Evolutionary conservation across 2,888 invertebrate genomes (phyloP), one percentile per base, ranked within the genome.

Genomic region (Nineta flava): DNA sequence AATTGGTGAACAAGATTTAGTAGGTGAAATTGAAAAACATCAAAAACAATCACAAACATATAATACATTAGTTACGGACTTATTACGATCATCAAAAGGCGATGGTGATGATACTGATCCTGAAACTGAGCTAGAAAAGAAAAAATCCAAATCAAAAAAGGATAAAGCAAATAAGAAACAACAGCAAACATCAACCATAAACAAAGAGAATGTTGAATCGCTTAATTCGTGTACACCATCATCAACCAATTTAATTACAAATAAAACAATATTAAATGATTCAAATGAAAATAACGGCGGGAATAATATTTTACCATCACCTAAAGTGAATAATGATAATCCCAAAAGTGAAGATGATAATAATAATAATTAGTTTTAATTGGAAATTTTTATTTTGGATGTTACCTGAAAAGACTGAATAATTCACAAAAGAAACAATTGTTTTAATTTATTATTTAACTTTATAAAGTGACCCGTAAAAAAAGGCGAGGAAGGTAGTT

Each of bases 1-100:
- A 19, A 44, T 49, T 17, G 49, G 45, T n/a, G 44, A 49, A 45
- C 49, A 49, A 45, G 45, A 49, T 38, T 31, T 49, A 35, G n/a
- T 41, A 13, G 44, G 45, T 26, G 40, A 49, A 45, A 21, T 49
- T 17, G 49, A 40, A 15, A 40, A 49, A n/a, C 40, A 38, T 44
- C 44, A 43, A 19, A 49, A 49, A n/a, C 38, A 45, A 49, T 13
- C 26, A n/a, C 40, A 31, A 9, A 40, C 38, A 21, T 49, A 49
- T 34, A 49, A 49, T 35, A n/a, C 49, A 32, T 35, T 49, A 38
- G 49, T 49, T 3, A 49, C 45, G 19, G 41, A 49, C 10, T 26
- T 49, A 13, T 13, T 49, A 19, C 38, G 40, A 19, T 26, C 44
- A 15, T 45, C 49, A 9, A 49, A 49, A 49, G 17, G 26, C 10